Percentiles rank a stretch among this genome's conserved stretches.
Evolutionary conservation across 2,113 vertebrate species (phyloP).

Genomic region (Chaetodon auriga): DNA sequence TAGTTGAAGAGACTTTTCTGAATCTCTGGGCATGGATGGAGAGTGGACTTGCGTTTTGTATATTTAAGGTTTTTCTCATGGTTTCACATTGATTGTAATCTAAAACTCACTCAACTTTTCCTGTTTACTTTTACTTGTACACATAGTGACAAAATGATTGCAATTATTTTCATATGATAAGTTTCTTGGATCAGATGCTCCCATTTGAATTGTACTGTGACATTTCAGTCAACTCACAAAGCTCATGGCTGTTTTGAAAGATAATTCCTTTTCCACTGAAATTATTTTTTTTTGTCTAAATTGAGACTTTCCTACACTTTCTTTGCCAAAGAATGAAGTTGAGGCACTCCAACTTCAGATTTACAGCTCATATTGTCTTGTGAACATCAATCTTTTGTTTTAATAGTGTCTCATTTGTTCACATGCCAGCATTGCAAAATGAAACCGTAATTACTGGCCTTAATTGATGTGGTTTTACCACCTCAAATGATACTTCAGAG

Average conservation of each 20-base stretch:
- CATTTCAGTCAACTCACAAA: background rate
- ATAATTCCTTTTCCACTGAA: background rate
- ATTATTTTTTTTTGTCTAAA: slow-evolving; percentile 10
- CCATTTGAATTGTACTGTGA: too few species aligned
- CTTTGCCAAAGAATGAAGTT: background rate
- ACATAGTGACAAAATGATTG: too few species aligned
- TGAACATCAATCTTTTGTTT: slow-evolving; percentile 78
- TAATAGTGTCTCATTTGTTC: slow-evolving; percentile 83
- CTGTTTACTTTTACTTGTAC: too few species aligned
- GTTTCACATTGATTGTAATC: too few species aligned
- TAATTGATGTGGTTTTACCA: slow-evolving; percentile 85
- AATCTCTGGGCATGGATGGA: too few species aligned
- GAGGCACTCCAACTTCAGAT: slow-evolving; percentile 25
- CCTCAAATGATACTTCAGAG: slow-evolving; percentile 75
- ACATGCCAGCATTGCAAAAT: slow-evolving; percentile 76
- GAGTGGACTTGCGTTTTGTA: too few species aligned
- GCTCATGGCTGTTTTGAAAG: background rate
- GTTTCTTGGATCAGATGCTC: too few species aligned
- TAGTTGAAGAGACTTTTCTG: too few species aligned
- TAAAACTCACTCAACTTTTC: too few species aligned
- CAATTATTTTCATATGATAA: too few species aligned
- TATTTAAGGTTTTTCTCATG: too few species aligned
- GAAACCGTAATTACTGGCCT: slow-evolving; percentile 83
- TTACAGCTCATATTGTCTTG: slow-evolving; percentile 64
- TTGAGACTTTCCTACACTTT: slow-evolving; percentile 16